Conservation (phyloP, 2,888 invertebrate genomes). For the Diadromus collaris region DNA sequence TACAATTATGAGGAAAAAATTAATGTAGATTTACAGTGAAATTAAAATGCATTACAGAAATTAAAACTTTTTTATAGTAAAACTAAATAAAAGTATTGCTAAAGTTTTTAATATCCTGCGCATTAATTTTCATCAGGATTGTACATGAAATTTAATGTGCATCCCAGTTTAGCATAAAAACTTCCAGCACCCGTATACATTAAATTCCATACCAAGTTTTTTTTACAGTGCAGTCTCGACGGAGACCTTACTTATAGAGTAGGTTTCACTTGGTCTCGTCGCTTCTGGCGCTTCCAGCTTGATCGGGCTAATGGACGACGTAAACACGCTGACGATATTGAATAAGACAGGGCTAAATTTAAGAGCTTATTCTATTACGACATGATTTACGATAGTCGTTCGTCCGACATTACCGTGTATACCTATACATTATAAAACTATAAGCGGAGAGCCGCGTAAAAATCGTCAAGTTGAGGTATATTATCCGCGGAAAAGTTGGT, state of each 20-base stretch:
- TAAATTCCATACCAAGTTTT: background rate
- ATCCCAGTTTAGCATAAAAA: background rate
- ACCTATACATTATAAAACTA: background rate
- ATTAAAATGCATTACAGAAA: background rate
- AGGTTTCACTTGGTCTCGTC: background rate
- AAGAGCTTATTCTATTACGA: conserved; percentile 16
- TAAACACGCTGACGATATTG: conserved; percentile 28
- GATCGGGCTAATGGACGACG: background rate
- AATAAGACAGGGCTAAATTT: conserved; percentile 30
- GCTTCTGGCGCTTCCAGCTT: background rate
- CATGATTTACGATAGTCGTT: conserved; percentile 40
- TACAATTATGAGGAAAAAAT: background rate
- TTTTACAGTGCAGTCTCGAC: background rate
- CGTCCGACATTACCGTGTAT: background rate
- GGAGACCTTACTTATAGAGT: background rate
- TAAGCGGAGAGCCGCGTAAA: conserved; percentile 15
- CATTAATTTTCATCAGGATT: too few species aligned
- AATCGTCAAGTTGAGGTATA: conserved; percentile 12
- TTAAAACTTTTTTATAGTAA: too few species aligned
- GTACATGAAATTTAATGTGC: too few species aligned
- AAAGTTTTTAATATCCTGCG: too few species aligned
- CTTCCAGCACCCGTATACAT: background rate
- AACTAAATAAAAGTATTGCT: too few species aligned
- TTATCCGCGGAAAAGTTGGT: conserved; percentile 35
- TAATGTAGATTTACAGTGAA: background rate